A percentile compares a stretch with the other conserved stretches of the same genome.
phyloP scores from a whole-genome alignment of 2,888 invertebrate species.

The Tuberolachnus salignus region DNA sequence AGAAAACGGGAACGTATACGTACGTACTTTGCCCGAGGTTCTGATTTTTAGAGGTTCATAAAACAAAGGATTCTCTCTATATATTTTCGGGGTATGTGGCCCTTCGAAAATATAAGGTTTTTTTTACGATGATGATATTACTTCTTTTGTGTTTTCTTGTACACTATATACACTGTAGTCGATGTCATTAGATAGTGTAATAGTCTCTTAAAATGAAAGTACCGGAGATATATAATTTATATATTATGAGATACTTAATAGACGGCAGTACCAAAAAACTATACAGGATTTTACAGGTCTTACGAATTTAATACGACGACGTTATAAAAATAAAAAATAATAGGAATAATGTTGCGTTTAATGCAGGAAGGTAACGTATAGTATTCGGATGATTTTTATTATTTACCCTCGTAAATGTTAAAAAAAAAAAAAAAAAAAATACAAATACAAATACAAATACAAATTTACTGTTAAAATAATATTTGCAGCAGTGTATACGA shows the following conservation, averaged over 20 bases:
- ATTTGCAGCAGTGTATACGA: too few species aligned
- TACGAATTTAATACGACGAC: background rate
- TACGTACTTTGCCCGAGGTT: background rate
- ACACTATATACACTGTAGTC: background rate
- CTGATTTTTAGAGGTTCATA: slow-evolving; percentile 26
- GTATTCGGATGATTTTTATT: too few species aligned
- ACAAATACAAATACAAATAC: too few species aligned
- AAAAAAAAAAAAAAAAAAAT: too few species aligned
- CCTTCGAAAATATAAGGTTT: background rate
- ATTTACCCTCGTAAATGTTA: too few species aligned
- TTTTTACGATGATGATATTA: slow-evolving; percentile 18
- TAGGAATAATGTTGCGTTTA: too few species aligned
- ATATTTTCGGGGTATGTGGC: background rate
- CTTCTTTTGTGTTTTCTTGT: background rate
- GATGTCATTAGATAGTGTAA: slow-evolving; percentile 13
- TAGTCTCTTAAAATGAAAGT: slow-evolving; percentile 14
- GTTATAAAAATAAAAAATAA: background rate
- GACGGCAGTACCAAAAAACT: background rate
- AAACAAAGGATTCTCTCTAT: slow-evolving; percentile 18
- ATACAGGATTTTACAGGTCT: background rate
- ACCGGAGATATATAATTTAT: background rate
- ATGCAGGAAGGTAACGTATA: too few species aligned
- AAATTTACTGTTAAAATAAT: too few species aligned
- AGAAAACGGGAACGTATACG: background rate
- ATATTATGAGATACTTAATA: background rate